Evolutionary conservation across 2,113 vertebrate species (phyloP).

Genomic region (Spizaetus ornatus): DNA sequence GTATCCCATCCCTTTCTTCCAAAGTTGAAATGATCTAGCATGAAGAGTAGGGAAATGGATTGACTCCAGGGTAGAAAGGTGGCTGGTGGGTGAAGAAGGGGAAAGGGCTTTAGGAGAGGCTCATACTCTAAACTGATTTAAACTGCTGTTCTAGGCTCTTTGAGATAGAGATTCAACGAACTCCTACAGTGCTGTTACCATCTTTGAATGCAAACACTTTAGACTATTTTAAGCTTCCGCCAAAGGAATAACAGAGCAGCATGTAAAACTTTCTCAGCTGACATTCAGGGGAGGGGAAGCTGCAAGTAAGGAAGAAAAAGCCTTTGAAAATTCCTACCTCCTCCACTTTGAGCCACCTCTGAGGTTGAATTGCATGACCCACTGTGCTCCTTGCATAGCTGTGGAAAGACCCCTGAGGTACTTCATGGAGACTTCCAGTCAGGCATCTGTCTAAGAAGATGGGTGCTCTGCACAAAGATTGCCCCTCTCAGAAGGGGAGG

Average conservation of each 20-base stretch:
- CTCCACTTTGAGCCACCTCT: neutral
- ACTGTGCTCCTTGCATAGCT: neutral
- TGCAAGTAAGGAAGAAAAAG: neutral
- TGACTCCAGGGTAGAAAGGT: neutral
- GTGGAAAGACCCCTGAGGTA: neutral
- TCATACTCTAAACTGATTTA: neutral
- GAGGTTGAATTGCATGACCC: neutral
- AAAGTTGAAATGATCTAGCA: neutral
- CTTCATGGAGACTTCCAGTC: neutral
- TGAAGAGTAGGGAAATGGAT: neutral
- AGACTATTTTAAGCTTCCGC: neutral
- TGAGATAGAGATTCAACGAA: neutral
- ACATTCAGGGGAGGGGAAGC: neutral
- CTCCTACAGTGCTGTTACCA: neutral
- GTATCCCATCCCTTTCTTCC: neutral
- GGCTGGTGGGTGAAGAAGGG: neutral
- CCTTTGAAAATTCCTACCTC: neutral
- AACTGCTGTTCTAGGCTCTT: neutral
- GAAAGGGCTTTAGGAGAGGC: neutral
- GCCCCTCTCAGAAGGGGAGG: neutral
- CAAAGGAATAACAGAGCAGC: neutral
- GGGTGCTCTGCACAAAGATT: neutral
- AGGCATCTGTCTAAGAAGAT: neutral
- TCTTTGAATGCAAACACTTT: neutral
- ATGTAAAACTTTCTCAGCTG: constrained; percentile 15